Conservation (phyloP, 2,888 invertebrate genomes). For the Lomographa bimaculata region DNA sequence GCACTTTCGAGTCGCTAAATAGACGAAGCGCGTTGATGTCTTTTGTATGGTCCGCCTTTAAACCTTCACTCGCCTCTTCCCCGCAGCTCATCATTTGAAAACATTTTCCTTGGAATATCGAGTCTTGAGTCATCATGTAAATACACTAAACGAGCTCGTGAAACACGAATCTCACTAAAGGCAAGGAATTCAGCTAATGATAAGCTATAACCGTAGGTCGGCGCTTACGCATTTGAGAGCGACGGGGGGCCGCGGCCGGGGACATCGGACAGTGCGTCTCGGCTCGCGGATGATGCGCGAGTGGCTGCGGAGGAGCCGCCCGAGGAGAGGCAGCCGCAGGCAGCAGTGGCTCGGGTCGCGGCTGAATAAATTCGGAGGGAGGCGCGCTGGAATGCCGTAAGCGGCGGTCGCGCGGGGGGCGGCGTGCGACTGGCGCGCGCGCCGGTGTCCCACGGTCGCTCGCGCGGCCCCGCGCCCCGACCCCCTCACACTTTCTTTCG, state of each 20-base stretch:
- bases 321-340: slow-evolving; percentile 12
- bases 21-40: slow-evolving; percentile 49
- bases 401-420: slow-evolving; percentile 65
- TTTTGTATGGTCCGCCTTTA: slow-evolving; percentile 40
- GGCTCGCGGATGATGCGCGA: neutral
- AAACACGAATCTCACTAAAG: slow-evolving; percentile 31
- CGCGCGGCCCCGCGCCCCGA: slow-evolving; percentile 81
- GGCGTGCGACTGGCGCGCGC: slow-evolving; percentile 81
- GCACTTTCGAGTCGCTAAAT: slow-evolving; percentile 12
- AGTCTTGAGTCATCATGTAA: too few relatives aligned
- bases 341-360: slow-evolving; percentile 55
- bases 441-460: slow-evolving; percentile 88
- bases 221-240: slow-evolving; percentile 10
- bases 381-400: slow-evolving; percentile 75
- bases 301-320: slow-evolving; percentile 6
- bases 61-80: neutral
- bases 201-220: slow-evolving; percentile 30
- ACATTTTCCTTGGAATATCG: too few relatives aligned
- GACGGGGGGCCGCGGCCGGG: too few relatives aligned
- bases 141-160: slow-evolving; percentile 25
- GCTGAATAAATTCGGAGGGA: slow-evolving; percentile 82
- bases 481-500: slow-evolving; percentile 79
- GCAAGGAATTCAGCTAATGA: slow-evolving; percentile 27
- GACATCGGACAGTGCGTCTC: neutral
- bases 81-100: slow-evolving; percentile 2